Percentiles rank a stretch among this genome's conserved stretches.
Evolutionary conservation across 2,888 invertebrate species (phyloP).

Genomic region (Conistra vaccinii): DNA sequence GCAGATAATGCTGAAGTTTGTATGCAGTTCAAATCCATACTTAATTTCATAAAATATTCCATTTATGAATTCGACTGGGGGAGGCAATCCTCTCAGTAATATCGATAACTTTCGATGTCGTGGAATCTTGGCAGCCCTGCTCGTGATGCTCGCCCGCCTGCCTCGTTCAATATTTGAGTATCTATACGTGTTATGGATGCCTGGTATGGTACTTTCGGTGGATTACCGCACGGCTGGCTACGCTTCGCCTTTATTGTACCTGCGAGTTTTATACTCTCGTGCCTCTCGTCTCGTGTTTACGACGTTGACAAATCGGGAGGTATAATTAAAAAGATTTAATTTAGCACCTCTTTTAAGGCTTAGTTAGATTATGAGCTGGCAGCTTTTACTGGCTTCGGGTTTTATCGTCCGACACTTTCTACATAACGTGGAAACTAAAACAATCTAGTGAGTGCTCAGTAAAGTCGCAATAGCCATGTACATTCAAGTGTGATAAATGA

Average conservation of each 20-base stretch:
- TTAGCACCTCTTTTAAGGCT: conserved; percentile 52
- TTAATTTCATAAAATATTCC: conserved; percentile 49
- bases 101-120: conserved; percentile 50
- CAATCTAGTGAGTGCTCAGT: not conserved
- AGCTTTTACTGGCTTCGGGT: conserved; percentile 16
- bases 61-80: conserved; percentile 20
- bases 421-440: not conserved
- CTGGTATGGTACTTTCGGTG: conserved; percentile 82
- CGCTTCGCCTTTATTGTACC: conserved; percentile 66
- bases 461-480: not conserved
- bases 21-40: conserved; percentile 24
- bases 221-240: conserved; percentile 77
- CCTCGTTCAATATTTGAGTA: conserved; percentile 80
- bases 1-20: conserved; percentile 21
- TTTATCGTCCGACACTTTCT: conserved; percentile 10
- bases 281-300: conserved; percentile 53
- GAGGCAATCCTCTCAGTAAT: conserved; percentile 34
- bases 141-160: conserved; percentile 78
- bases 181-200: conserved; percentile 79
- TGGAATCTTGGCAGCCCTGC: conserved; percentile 65
- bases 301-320: conserved; percentile 61
- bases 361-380: conserved; percentile 44
- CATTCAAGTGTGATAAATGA: conserved; percentile 2
- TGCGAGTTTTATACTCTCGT: conserved; percentile 57
- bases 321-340: conserved; percentile 63